Evolutionary conservation across 2,888 invertebrate genomes (phyloP), one percentile per base, ranked within the genome.

Genomic region (Chrysolina oricalcia): DNA sequence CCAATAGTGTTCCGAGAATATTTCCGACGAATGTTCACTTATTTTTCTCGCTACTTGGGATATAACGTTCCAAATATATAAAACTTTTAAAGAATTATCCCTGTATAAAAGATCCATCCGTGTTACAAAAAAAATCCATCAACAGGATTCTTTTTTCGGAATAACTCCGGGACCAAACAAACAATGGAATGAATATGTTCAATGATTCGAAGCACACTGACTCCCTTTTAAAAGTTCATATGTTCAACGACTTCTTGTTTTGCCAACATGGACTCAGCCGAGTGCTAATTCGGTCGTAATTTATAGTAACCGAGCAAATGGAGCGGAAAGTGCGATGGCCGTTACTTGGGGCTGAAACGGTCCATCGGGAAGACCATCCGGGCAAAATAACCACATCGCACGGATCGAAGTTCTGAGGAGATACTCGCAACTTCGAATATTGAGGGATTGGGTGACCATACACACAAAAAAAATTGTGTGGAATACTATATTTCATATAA

Each of bases 221-320:
- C 19, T 59, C 15, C 23, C 9, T 5, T 35, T 35, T 13, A 59
- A 35, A 15, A 9, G 35, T 21, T 68, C 17, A 63, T 35, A 53
- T 73, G 43, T 64, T 56, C 11, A 27, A 56, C 68, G 64, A 74
- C 35, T 62, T 66, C 23, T 74, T 74, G 73, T 76, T 74, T 69
- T 23, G 59, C 59, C 27, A 59, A 35, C 59, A 59, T 23, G 35
- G 35, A 35, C 35, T 35, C 27, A n/a, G 21, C 71, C 68, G 59
- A 64, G 70, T 74, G 78, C 74, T 78, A 78, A 78, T 78, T 76
- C 76, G 70, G 74, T 76, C 76, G 78, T 78, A 75, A 74, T 76
- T 78, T 71, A 72, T 73, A 71, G 70, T 68, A 68, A 69, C 27
- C 62, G 70, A 43, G 65, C 74, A 79, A 79, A 79, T 79, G 74